Conservation (phyloP, 2,113 vertebrate species). For the Phrynosoma blainvillii region DNA sequence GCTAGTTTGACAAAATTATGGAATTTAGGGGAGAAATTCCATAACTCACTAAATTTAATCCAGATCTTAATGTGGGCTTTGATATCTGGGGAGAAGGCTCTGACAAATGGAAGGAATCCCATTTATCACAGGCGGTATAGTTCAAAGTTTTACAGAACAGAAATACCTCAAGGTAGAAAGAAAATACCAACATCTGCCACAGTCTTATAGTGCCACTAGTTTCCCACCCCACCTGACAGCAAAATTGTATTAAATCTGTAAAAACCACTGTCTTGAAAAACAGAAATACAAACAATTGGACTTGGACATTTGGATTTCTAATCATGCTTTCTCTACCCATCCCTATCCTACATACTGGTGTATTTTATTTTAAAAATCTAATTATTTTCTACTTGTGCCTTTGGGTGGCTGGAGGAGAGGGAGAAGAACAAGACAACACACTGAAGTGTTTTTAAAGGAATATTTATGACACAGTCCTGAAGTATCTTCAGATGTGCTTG, state of each 20-base stretch:
- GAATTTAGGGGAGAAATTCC: no score
- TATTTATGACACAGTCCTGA: neutral
- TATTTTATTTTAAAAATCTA: neutral
- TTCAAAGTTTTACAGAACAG: neutral
- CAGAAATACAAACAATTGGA: neutral
- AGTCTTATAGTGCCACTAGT: neutral
- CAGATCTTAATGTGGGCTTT: neutral
- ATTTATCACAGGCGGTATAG: neutral
- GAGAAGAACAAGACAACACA: neutral
- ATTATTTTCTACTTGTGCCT: neutral
- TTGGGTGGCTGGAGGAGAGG: no score
- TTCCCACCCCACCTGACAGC: neutral
- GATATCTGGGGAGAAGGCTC: no score
- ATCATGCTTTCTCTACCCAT: no score
- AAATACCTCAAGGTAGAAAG: neutral
- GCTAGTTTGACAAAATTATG: neutral
- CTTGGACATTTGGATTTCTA: neutral
- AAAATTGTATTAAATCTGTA: neutral
- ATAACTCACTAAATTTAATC: neutral
- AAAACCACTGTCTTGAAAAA: neutral
- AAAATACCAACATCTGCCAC: neutral
- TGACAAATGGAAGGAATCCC: no score
- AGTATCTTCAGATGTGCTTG: constrained; percentile 11
- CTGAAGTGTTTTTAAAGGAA: neutral
- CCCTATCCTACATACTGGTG: neutral